phyloP scores from a whole-genome alignment of 2,797 vertebrate species.

The Okamejei kenojei region DNA sequence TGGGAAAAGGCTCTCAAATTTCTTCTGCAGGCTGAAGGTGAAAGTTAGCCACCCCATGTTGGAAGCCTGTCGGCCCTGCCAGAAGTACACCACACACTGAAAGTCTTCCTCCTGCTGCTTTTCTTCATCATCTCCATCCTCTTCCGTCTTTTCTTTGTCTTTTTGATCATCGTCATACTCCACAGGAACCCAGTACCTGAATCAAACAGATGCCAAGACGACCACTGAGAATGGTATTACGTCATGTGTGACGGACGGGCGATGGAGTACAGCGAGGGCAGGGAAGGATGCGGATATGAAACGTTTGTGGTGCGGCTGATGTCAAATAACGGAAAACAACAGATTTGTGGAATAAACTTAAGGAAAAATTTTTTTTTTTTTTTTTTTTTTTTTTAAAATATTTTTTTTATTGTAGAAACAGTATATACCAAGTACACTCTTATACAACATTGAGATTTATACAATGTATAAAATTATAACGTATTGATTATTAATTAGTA shows the following conservation, averaged over 20 bases:
- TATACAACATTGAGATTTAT: no score
- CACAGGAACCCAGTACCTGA: constrained; percentile 91
- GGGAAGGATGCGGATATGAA: neutral
- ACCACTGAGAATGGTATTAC: neutral
- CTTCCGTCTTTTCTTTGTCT: constrained; percentile 51
- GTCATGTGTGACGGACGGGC: neutral
- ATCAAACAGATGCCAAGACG: neutral
- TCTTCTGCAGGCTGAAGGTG: constrained; percentile 96
- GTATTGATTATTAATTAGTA: no score
- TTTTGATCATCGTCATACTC: constrained; percentile 80
- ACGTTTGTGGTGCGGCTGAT: neutral
- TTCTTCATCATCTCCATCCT: constrained; percentile 65
- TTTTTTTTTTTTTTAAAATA: no score
- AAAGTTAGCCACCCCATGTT: constrained; percentile 99
- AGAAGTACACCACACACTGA: constrained; percentile 96
- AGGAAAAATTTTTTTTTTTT: no score
- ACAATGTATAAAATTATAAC: no score
- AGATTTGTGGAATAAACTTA: neutral
- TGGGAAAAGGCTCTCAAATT: constrained; percentile 92
- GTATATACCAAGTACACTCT: no score
- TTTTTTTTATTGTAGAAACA: no score
- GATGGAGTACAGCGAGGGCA: neutral
- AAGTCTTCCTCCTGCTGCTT: constrained; percentile 93
- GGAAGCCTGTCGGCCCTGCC: constrained; percentile 95
- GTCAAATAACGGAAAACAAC: neutral